Evolutionary conservation across 2,797 vertebrate genomes (phyloP).

Genomic region (Merluccius polli): DNA sequence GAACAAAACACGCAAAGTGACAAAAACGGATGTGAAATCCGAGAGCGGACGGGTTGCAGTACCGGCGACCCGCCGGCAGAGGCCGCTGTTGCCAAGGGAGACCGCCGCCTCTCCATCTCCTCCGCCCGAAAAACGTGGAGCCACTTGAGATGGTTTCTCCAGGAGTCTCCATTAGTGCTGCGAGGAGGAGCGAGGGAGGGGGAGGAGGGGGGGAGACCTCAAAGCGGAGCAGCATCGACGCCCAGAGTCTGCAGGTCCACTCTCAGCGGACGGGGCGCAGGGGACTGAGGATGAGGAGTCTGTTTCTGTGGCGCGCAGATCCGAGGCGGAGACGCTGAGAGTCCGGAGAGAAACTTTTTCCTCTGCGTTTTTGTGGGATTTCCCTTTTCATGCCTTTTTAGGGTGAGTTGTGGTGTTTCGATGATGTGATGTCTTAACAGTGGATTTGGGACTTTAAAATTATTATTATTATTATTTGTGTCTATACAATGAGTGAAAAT

Average conservation of each 20-base stretch:
- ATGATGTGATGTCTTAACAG: not conserved
- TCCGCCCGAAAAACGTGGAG: not conserved
- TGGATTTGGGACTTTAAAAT: not conserved
- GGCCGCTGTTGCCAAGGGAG: not conserved
- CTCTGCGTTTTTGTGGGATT: not conserved
- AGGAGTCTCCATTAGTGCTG: not conserved
- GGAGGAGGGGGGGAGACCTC: not conserved
- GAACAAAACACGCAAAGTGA: too few species aligned
- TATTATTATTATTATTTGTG: too few species aligned
- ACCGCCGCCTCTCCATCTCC: not conserved
- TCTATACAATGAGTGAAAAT: too few species aligned
- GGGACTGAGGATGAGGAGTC: not conserved
- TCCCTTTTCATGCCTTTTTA: slow-evolving; percentile 3
- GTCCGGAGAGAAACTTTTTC: not conserved
- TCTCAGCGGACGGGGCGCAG: not conserved
- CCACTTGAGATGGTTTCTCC: not conserved
- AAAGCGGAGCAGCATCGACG: not conserved
- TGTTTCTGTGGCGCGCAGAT: not conserved
- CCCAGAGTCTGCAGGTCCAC: not conserved
- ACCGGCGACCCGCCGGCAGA: not conserved
- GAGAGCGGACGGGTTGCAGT: too few species aligned
- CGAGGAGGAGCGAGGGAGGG: not conserved
- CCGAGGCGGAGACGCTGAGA: not conserved
- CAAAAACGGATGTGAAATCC: too few species aligned
- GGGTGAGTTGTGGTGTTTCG: slow-evolving; percentile 7